phyloP scores from a whole-genome alignment of 2,888 invertebrate species.

The Drosophila kuntzei region DNA sequence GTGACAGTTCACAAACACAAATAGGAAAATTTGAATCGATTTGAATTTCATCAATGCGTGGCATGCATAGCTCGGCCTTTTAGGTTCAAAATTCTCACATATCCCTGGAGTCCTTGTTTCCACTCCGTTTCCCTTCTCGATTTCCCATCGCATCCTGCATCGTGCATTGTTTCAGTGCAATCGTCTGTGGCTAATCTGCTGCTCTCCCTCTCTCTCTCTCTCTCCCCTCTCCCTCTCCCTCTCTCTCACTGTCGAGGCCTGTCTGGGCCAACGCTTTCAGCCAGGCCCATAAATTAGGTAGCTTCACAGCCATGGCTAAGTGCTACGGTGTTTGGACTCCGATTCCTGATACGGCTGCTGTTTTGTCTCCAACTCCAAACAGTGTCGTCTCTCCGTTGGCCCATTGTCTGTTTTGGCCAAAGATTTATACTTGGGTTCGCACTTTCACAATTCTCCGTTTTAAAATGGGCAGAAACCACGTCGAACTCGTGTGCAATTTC shows the following conservation, averaged over 20 bases:
- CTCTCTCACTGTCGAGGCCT: not conserved
- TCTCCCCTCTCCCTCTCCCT: not conserved
- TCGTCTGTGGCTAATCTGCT: slow-evolving; percentile 78
- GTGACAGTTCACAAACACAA: slow-evolving; percentile 10
- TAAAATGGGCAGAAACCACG: slow-evolving; percentile 36
- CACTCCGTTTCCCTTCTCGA: not conserved
- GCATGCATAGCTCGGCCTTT: slow-evolving; percentile 45
- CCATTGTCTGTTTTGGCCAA: slow-evolving; percentile 42
- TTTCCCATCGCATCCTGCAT: slow-evolving; percentile 22
- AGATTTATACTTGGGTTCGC: slow-evolving; percentile 68
- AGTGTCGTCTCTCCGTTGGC: slow-evolving; percentile 16
- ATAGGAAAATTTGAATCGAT: slow-evolving; percentile 39
- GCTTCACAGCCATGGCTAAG: slow-evolving; percentile 61
- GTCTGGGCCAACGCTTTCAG: slow-evolving; percentile 54
- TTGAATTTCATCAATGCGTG: slow-evolving; percentile 47
- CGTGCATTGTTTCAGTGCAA: slow-evolving; percentile 75
- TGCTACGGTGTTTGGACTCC: slow-evolving; percentile 61
- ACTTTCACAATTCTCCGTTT: slow-evolving; percentile 54
- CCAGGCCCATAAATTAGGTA: slow-evolving; percentile 72
- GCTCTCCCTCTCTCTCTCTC: slow-evolving; percentile 31
- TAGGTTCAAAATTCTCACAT: slow-evolving; percentile 35
- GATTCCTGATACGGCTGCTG: slow-evolving; percentile 18
- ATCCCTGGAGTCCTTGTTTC: slow-evolving; percentile 1
- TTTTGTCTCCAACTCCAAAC: slow-evolving; percentile 35
- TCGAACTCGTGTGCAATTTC: slow-evolving; percentile 42